phyloP scores from a whole-genome alignment of 2,797 vertebrate species.

The Neosalanx taihuensis region DNA sequence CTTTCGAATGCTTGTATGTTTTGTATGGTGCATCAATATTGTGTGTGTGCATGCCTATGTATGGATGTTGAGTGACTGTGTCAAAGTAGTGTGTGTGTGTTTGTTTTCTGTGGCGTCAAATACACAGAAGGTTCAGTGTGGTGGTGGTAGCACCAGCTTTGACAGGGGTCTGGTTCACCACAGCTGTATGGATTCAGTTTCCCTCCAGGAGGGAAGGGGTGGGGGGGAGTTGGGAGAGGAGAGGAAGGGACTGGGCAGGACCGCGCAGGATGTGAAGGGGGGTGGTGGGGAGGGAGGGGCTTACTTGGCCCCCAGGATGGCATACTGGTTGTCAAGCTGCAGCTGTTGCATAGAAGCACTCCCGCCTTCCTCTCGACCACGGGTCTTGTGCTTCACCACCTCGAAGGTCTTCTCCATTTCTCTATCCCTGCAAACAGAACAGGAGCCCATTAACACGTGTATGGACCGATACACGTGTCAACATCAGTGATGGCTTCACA shows the following conservation, averaged over 20 bases:
- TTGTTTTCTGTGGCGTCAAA: slow-evolving; percentile 16
- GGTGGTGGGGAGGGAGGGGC: slow-evolving; percentile 57
- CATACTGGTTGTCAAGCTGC: slow-evolving; percentile 98
- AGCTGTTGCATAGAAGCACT: slow-evolving; percentile 84
- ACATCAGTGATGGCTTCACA: background rate
- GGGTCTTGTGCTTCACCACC: slow-evolving; percentile 96
- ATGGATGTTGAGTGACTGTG: slow-evolving; percentile 13
- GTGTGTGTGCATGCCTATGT: slow-evolving; percentile 18
- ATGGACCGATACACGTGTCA: no score
- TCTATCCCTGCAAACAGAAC: slow-evolving; percentile 79
- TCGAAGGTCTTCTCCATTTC: slow-evolving; percentile 99
- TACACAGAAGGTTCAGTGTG: slow-evolving; percentile 38
- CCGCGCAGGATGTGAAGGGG: slow-evolving; percentile 74
- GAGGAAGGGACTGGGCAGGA: slow-evolving; percentile 70
- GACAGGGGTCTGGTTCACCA: slow-evolving; percentile 66
- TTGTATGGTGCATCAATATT: slow-evolving; percentile 8
- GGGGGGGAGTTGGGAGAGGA: background rate
- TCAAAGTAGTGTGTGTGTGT: slow-evolving; percentile 9
- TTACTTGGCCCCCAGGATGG: slow-evolving; percentile 95
- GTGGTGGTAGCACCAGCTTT: slow-evolving; percentile 61
- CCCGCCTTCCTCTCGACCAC: slow-evolving; percentile 87
- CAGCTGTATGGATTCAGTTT: slow-evolving; percentile 82
- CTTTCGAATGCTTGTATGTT: slow-evolving; percentile 50
- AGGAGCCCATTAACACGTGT: no score
- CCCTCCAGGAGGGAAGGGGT: slow-evolving; percentile 59